phyloP scores from a whole-genome alignment of 2,113 vertebrate species.

The Eurystomus gularis region DNA sequence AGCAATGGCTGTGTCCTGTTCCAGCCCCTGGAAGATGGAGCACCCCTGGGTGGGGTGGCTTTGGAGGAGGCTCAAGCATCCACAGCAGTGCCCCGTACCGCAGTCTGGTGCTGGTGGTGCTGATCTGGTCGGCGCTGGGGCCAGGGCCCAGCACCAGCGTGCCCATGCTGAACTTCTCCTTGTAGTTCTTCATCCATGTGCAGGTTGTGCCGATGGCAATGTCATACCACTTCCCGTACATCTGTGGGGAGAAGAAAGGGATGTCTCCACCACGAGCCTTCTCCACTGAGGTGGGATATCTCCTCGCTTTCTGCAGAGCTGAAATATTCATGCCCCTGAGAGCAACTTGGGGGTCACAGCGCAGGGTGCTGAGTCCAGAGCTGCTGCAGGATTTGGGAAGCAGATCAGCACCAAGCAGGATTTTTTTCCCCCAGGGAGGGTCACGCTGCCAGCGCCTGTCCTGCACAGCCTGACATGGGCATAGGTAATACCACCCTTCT shows the following conservation, averaged over 20 bases:
- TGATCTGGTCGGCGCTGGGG: neutral
- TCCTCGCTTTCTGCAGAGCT: neutral
- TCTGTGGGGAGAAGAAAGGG: constrained; percentile 35
- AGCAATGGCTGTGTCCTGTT: accelerated
- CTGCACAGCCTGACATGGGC: accelerated
- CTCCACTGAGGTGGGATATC: neutral
- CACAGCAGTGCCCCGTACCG: constrained; percentile 35
- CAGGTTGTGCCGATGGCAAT: constrained; percentile 80
- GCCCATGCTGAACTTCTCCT: constrained; percentile 70
- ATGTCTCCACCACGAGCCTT: accelerated
- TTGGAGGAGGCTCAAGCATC: neutral
- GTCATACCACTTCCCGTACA: constrained; percentile 87
- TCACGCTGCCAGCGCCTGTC: neutral
- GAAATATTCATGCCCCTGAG: neutral
- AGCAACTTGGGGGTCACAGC: neutral
- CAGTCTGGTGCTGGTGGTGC: constrained; percentile 59
- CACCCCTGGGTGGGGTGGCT: neutral
- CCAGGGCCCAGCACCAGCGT: constrained; percentile 74
- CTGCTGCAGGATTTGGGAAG: neutral
- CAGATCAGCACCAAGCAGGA: accelerated
- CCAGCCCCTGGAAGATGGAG: neutral
- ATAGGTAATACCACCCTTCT: neutral
- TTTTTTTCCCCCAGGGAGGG: neutral
- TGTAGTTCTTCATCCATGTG: constrained; percentile 69
- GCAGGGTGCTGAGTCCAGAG: neutral